phyloP scores from a whole-genome alignment of 2,797 vertebrate genomes.

The Hemitrygon akajei region DNA sequence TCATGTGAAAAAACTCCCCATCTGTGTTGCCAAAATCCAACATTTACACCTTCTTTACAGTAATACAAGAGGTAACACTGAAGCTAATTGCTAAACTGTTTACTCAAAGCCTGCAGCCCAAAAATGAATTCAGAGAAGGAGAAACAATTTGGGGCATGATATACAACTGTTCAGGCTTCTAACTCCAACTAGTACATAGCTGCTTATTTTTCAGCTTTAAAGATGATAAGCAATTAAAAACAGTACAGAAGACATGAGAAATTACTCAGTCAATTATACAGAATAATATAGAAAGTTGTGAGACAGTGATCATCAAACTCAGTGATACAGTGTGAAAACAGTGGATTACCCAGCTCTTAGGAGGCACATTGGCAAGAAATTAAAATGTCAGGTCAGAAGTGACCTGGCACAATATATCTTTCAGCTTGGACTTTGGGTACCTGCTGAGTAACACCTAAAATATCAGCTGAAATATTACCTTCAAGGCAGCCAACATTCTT shows the following conservation, averaged over 20 bases:
- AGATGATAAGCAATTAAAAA: background rate
- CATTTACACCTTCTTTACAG: background rate
- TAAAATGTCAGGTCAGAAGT: background rate
- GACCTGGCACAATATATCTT: background rate
- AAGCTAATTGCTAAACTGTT: background rate
- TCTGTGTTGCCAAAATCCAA: background rate
- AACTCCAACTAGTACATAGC: background rate
- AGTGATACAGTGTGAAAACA: background rate
- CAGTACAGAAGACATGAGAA: background rate
- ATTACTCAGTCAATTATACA: too few species aligned
- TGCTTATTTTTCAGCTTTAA: background rate
- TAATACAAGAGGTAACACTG: background rate
- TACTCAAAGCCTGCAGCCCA: background rate
- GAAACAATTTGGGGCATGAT: background rate
- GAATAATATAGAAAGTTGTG: background rate
- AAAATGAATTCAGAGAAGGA: background rate
- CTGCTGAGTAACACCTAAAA: background rate
- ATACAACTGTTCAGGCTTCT: background rate
- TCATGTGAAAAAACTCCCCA: background rate
- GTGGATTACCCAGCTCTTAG: background rate
- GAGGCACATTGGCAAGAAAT: background rate
- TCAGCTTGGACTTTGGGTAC: background rate
- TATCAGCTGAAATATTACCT: background rate
- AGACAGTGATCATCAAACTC: background rate
- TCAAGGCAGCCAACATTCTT: background rate